Evolutionary conservation across 2,888 invertebrate genomes (phyloP).

Genomic region (Aradus depressus): DNA sequence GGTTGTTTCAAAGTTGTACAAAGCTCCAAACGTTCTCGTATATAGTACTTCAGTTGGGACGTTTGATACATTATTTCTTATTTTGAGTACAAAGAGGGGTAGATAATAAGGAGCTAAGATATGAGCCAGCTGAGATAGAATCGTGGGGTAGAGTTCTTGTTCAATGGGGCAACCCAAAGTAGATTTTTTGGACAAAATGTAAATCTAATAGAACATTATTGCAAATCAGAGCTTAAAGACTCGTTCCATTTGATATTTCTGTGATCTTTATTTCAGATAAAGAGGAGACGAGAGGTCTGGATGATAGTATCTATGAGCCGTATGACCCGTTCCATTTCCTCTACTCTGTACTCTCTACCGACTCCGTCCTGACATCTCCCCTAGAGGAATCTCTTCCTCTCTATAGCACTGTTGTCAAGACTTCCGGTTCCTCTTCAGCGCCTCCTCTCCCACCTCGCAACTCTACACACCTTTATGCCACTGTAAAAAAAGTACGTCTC

Average conservation of each 20-base stretch:
- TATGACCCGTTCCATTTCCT: slow-evolving; percentile 71
- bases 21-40: too few relatives aligned
- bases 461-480: slow-evolving; percentile 32
- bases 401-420: slow-evolving; percentile 53
- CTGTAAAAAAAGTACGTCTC: slow-evolving; percentile 20
- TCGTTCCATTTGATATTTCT: neutral
- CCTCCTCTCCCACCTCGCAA: slow-evolving; percentile 53
- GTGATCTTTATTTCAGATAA: slow-evolving; percentile 26
- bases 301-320: slow-evolving; percentile 57
- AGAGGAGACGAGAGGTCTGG: slow-evolving; percentile 49
- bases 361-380: slow-evolving; percentile 36
- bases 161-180: too few relatives aligned
- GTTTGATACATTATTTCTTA: too few relatives aligned
- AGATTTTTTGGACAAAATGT: too few relatives aligned
- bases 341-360: slow-evolving; percentile 50
- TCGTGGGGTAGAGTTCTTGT: too few relatives aligned
- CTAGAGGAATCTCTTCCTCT: slow-evolving; percentile 48
- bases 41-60: too few relatives aligned
- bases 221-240: too few relatives aligned
- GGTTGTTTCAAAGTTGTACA: too few relatives aligned
- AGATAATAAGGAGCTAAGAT: too few relatives aligned
- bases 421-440: slow-evolving; percentile 28
- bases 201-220: too few relatives aligned
- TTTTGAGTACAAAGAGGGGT: too few relatives aligned
- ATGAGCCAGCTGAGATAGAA: too few relatives aligned